These are phyloP conservation scores for Eonycteris spelaea DNA, from an alignment of 2,113 vertebrate genomes.

Conservation along the genomic window DNA sequence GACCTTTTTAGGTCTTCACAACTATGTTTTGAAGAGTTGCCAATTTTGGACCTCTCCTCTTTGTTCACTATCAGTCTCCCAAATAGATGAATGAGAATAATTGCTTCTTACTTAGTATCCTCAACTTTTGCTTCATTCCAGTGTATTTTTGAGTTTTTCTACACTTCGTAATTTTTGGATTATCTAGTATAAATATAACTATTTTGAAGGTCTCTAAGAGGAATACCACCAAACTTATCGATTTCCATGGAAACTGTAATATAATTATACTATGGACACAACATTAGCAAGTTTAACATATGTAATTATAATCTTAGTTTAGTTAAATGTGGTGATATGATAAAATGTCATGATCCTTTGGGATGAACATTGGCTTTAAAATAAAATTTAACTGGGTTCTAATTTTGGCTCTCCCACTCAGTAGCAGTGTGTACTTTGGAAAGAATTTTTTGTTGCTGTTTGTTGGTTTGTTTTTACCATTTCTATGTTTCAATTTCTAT, in stretches of 20 bases:
- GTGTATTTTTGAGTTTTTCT: not conserved
- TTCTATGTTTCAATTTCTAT: not conserved
- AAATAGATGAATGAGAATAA: not conserved
- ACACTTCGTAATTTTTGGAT: not conserved
- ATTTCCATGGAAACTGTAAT: not conserved
- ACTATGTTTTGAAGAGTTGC: not conserved
- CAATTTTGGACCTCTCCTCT: not conserved
- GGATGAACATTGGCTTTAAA: not conserved
- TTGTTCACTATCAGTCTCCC: not conserved
- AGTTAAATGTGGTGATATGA: not conserved
- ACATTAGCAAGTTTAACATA: not conserved
- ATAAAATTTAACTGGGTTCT: not conserved
- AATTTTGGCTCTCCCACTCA: not conserved
- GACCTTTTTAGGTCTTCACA: not conserved
- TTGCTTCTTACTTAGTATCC: not conserved
- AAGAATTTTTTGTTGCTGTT: not conserved
- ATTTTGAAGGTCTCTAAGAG: not conserved
- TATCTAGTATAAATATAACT: not conserved
- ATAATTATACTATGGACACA: not conserved
- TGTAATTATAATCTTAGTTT: not conserved
- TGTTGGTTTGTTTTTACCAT: not conserved
- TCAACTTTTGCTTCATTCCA: not conserved
- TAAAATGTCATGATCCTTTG: not conserved
- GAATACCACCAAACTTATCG: not conserved
- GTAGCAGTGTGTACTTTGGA: not conserved